phyloP scores from a whole-genome alignment of 1,140 invertebrate genomes.

The Arion vulgaris region DNA sequence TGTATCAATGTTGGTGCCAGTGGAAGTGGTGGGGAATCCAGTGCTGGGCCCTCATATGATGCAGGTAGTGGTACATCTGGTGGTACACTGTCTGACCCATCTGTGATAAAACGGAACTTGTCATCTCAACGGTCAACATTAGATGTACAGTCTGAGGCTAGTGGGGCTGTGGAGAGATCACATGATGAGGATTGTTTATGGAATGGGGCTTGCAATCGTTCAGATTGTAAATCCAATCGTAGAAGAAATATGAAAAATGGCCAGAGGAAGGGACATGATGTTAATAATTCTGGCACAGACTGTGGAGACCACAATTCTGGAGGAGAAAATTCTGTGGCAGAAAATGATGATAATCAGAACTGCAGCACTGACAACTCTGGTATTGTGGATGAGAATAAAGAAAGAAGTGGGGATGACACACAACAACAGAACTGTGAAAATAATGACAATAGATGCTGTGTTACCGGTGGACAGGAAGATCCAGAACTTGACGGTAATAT shows the following conservation, averaged over 20 bases:
- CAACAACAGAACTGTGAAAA: background rate
- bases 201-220: slow-evolving; percentile 37
- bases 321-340: background rate
- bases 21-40: background rate
- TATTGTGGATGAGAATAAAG: background rate
- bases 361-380: background rate
- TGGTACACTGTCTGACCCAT: background rate
- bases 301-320: background rate
- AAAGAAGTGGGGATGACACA: background rate
- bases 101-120: background rate
- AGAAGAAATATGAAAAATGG: slow-evolving; percentile 40
- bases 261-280: background rate
- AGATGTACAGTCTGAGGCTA: slow-evolving; percentile 21
- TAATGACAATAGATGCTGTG: background rate
- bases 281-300: background rate
- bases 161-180: slow-evolving; percentile 28
- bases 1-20: background rate
- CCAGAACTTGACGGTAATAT: background rate
- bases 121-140: background rate
- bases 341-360: background rate
- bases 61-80: slow-evolving; percentile 19
- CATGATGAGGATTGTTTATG: slow-evolving; percentile 36
- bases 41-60: background rate
- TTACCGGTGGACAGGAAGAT: background rate
- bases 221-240: slow-evolving; percentile 31